A percentile compares a stretch with the other conserved stretches of the same genome.
phyloP scores from a whole-genome alignment of 2,113 vertebrate genomes.

The Platichthys stellatus region DNA sequence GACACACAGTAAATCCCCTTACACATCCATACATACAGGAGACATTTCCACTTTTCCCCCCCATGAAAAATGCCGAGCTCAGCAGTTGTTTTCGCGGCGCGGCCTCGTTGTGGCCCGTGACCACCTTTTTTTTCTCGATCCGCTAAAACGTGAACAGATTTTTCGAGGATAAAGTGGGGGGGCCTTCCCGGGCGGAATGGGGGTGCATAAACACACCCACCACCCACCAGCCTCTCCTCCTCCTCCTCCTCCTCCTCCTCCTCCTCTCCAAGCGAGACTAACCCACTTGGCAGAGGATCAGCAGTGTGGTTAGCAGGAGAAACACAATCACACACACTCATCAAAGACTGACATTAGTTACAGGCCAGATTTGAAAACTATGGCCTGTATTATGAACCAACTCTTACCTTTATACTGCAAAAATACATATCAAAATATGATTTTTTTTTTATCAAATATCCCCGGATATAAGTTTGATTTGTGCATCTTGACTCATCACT shows the following conservation, averaged over 20 bases:
- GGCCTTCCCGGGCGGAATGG: constrained; percentile 33
- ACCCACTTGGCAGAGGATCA: constrained; percentile 69
- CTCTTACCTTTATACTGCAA: neutral
- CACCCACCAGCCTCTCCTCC: constrained; percentile 5
- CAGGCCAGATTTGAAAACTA: neutral
- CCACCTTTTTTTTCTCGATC: constrained; percentile 45
- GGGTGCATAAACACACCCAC: constrained; percentile 61
- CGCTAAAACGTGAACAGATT: constrained; percentile 69
- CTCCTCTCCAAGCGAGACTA: constrained; percentile 37
- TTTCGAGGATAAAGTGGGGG: constrained; percentile 2
- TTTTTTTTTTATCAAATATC: no score
- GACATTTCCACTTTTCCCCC: constrained; percentile 56
- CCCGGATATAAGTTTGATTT: no score
- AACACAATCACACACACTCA: constrained; percentile 46
- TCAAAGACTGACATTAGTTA: constrained; percentile 1
- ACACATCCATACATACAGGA: constrained; percentile 65
- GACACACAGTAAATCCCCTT: constrained; percentile 52
- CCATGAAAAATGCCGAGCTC: constrained; percentile 56
- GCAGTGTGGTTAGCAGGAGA: constrained; percentile 45
- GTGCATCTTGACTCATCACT: no score
- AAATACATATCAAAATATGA: neutral
- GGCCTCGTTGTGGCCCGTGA: constrained; percentile 59
- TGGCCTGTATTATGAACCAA: neutral
- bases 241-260: constrained; percentile 25
- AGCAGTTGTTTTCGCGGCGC: constrained; percentile 66